Percentiles rank a stretch among this genome's conserved stretches.
Conservation (phyloP, 2,113 vertebrate species). For the Dolichallabes microphthalmus region DNA sequence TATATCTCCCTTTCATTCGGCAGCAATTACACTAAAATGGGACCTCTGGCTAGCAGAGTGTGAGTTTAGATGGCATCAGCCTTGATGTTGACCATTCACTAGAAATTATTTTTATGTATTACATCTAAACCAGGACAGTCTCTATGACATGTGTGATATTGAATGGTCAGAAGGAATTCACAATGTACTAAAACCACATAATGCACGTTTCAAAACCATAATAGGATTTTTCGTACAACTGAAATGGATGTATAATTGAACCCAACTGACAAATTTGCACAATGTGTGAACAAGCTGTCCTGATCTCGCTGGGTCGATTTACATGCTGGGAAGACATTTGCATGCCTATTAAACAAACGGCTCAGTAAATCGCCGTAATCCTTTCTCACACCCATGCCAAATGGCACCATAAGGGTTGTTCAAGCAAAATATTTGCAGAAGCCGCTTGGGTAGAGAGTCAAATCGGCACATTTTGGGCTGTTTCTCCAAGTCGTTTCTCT, state of each 20-base stretch:
- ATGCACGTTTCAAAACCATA: constrained; percentile 8
- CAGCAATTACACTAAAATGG: constrained; percentile 70
- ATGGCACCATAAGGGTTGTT: constrained; percentile 56
- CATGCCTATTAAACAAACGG: constrained; percentile 68
- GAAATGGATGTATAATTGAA: constrained; percentile 8
- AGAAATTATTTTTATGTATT: constrained; percentile 19
- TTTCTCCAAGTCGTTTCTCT: constrained; percentile 50
- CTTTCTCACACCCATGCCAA: constrained; percentile 69
- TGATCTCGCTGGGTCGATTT: constrained; percentile 16
- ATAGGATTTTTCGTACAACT: constrained; percentile 15
- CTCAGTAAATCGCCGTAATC: constrained; percentile 73
- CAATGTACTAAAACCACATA: constrained; percentile 34
- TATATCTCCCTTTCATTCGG: constrained; percentile 70
- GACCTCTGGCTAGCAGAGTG: constrained; percentile 48
- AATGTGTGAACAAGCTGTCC: constrained; percentile 28
- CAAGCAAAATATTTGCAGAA: constrained; percentile 65
- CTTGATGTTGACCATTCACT: background rate
- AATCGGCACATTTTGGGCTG: constrained; percentile 65
- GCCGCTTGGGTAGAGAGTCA: constrained; percentile 60
- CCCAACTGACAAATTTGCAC: constrained; percentile 29
- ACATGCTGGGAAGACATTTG: constrained; percentile 24
- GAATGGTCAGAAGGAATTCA: background rate
- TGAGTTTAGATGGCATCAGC: constrained; percentile 22
- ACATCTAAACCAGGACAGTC: background rate
- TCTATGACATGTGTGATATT: background rate